Evolutionary conservation across 2,113 vertebrate genomes (phyloP).

Genomic region (Scomber colias): DNA sequence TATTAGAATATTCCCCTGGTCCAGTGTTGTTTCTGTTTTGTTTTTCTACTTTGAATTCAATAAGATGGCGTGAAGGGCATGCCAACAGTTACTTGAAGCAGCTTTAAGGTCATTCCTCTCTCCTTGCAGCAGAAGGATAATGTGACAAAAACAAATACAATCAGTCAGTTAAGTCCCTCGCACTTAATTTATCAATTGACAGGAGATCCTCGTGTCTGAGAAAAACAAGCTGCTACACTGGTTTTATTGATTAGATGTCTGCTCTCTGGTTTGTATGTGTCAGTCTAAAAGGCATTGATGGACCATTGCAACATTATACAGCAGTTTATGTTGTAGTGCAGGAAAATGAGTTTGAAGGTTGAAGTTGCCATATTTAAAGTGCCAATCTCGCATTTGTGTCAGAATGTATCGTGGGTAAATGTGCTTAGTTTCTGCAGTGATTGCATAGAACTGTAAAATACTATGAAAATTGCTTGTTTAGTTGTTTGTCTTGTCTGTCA

Average conservation of each 20-base stretch:
- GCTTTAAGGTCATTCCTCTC: neutral
- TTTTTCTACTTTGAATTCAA: neutral
- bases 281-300: slow-evolving; percentile 5
- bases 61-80: neutral
- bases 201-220: neutral
- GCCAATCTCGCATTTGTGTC: too few species aligned
- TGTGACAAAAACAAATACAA: slow-evolving; percentile 21
- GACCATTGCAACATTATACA: neutral
- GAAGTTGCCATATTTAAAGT: neutral
- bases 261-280: slow-evolving; percentile 19
- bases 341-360: neutral
- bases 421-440: too few species aligned
- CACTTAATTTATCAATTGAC: slow-evolving; percentile 30
- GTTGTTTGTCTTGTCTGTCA: slow-evolving; percentile 4
- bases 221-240: slow-evolving; percentile 27
- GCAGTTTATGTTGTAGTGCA: neutral
- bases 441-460: neutral
- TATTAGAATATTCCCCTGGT: too few species aligned
- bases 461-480: neutral
- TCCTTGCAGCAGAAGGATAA: slow-evolving; percentile 4
- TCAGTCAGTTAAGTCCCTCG: neutral
- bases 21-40: neutral
- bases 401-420: too few species aligned
- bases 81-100: neutral
- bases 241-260: slow-evolving; percentile 44